phyloP scores from a whole-genome alignment of 2,888 invertebrate species.

The Caenorhabditis sulstoni region DNA sequence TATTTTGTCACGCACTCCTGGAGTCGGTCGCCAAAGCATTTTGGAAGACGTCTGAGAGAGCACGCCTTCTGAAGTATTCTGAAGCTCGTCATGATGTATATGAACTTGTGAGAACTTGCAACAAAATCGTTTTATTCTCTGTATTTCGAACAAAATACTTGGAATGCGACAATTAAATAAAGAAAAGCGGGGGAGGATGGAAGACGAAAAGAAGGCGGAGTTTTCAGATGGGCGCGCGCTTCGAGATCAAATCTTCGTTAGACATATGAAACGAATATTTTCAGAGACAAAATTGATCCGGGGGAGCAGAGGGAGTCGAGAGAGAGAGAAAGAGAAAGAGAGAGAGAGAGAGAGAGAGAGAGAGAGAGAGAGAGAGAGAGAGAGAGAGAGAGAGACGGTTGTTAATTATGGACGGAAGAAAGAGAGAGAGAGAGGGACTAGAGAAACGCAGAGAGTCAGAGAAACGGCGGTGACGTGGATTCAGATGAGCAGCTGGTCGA shows the following conservation, averaged over 20 bases:
- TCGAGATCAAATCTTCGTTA: constrained; percentile 51
- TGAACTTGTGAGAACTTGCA: not conserved
- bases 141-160: constrained; percentile 46
- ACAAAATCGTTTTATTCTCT: constrained; percentile 56
- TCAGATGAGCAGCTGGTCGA: constrained; percentile 63
- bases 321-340: constrained; percentile 22
- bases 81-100: not conserved
- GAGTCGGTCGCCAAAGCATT: too few relatives aligned
- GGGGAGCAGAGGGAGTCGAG: not conserved
- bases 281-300: constrained; percentile 26
- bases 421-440: constrained; percentile 34
- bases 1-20: too few relatives aligned
- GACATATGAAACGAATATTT: constrained; percentile 51
- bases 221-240: constrained; percentile 4
- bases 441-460: constrained; percentile 43
- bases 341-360: not conserved
- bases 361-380: constrained; percentile 12
- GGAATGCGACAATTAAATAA: constrained; percentile 46
- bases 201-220: too few relatives aligned
- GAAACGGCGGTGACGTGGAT: constrained; percentile 30
- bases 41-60: too few relatives aligned
- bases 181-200: constrained; percentile 10
- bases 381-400: not conserved
- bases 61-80: too few relatives aligned
- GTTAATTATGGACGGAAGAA: not conserved